Base-by-base conservation (phyloP, 1,140 invertebrate genomes). In the Archegozetes longisetosus region DNA sequence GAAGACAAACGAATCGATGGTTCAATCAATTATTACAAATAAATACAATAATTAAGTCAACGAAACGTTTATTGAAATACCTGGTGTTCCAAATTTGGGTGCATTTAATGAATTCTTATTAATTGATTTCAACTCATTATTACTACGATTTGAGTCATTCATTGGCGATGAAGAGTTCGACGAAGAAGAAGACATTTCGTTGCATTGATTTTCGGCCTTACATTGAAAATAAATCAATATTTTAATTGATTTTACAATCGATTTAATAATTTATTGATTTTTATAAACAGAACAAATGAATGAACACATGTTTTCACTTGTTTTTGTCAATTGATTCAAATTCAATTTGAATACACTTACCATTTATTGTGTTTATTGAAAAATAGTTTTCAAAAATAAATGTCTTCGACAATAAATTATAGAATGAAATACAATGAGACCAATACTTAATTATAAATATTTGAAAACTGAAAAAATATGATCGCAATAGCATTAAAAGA, bases 81-180 rank as follows among this genome's bases (percentile, higher is more conserved):
- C 32, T 40, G 56, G 47, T 46, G 56, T 62, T 6, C 61, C 61
- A 53, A 24, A 62, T 47, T 52, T 61, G 6, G 60, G 60, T 29
- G 26, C 60, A 60, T 61, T 61, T 13, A 28, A 13, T 2, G 58
- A 32, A 12, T n/a, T 55, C 27, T 6, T 26, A 24, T 25, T 20
- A 23, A 20, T 20, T 20, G 17, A 13, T 13, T 52, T 25, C 20
- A 14, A 23, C 24, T 52, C 17, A 23, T 25, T 52, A 25, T 13
- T 25, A 2, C 20, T 52, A 23, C 14, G 20, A 52, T 52, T 52
- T 23, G 20, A 20, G 17, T 20, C 6, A 40, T 40, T 40, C 14
- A 26, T 27, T 55, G 53, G 17, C 27, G 53, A 55, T 47, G 27
- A 55, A 27, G 53, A 29, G 2, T 20, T 22, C 26, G 53, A 55